Percentiles rank a stretch among this genome's conserved stretches.
These are phyloP conservation scores for Silvanus unidentatus DNA, from an alignment of 2,888 invertebrate genomes.

Conservation along the genomic window DNA sequence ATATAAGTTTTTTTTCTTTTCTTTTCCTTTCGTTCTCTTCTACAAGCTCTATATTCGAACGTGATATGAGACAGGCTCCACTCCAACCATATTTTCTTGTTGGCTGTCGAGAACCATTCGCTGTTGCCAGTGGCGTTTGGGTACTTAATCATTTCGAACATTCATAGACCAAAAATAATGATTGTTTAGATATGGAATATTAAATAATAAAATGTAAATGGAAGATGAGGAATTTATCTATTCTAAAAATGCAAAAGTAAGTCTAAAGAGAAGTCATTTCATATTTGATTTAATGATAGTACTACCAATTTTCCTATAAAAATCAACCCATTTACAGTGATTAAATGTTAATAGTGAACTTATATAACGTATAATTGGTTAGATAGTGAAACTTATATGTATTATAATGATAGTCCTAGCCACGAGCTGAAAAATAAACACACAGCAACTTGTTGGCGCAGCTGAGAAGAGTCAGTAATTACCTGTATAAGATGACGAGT, in stretches of 20 bases:
- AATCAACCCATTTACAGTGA: too few species aligned
- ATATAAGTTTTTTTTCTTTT: background rate
- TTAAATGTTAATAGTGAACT: too few species aligned
- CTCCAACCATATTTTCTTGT: background rate
- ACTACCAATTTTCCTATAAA: too few species aligned
- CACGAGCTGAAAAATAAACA: slow-evolving; percentile 36
- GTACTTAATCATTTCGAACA: slow-evolving; percentile 12
- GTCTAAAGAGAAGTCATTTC: too few species aligned
- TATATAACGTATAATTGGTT: too few species aligned
- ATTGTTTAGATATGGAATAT: too few species aligned
- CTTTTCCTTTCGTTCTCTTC: background rate
- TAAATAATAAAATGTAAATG: too few species aligned
- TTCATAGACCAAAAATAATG: slow-evolving; percentile 4
- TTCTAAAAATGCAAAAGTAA: too few species aligned
- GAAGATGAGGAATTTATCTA: too few species aligned
- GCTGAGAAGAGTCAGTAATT: slow-evolving; percentile 32
- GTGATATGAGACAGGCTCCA: too few species aligned
- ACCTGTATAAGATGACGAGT: slow-evolving; percentile 36
- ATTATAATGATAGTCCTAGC: slow-evolving; percentile 9
- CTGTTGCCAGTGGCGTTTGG: slow-evolving; percentile 9
- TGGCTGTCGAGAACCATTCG: slow-evolving; percentile 3
- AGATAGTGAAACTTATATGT: background rate
- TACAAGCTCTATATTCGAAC: too few species aligned
- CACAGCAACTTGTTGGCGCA: slow-evolving; percentile 35
- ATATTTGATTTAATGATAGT: too few species aligned